Conservation (phyloP, 2,797 vertebrate species). For the Telmatherina bonti region DNA sequence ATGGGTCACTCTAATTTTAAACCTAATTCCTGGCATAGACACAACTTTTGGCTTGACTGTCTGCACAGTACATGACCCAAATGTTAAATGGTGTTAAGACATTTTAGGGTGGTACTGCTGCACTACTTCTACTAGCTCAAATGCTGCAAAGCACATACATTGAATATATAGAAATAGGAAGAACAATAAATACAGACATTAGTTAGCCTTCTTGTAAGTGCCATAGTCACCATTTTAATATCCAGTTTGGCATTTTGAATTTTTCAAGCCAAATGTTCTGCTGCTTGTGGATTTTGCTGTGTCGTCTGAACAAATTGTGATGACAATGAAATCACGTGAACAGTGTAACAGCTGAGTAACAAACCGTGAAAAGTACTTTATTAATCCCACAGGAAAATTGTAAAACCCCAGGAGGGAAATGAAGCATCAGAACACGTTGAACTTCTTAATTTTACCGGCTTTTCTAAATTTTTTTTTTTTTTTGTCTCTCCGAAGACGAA, state of each 20-base stretch:
- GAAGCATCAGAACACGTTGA: background rate
- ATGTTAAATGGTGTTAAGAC: slow-evolving; percentile 64
- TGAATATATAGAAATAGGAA: too few species aligned
- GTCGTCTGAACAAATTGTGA: background rate
- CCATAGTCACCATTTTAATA: too few species aligned
- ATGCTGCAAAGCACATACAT: slow-evolving; percentile 8
- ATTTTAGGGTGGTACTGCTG: slow-evolving; percentile 37
- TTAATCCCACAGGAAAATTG: too few species aligned
- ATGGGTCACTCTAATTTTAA: slow-evolving; percentile 83
- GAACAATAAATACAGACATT: too few species aligned
- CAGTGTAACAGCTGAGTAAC: background rate
- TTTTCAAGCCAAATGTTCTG: too few species aligned
- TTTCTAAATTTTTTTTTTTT: slow-evolving; percentile 1
- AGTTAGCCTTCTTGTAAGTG: too few species aligned
- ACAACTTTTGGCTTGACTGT: slow-evolving; percentile 59
- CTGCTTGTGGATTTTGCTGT: too few species aligned
- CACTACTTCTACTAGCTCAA: background rate
- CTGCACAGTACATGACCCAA: slow-evolving; percentile 60
- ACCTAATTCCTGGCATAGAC: slow-evolving; percentile 70
- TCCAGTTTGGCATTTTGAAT: too few species aligned
- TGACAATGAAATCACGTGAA: background rate
- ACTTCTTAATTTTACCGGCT: background rate
- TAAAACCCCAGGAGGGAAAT: too few species aligned
- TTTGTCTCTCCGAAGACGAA: slow-evolving; percentile 85
- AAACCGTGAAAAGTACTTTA: too few species aligned